Evolutionary conservation across 2,888 invertebrate genomes (phyloP).

Genomic region (Lymantria monacha): DNA sequence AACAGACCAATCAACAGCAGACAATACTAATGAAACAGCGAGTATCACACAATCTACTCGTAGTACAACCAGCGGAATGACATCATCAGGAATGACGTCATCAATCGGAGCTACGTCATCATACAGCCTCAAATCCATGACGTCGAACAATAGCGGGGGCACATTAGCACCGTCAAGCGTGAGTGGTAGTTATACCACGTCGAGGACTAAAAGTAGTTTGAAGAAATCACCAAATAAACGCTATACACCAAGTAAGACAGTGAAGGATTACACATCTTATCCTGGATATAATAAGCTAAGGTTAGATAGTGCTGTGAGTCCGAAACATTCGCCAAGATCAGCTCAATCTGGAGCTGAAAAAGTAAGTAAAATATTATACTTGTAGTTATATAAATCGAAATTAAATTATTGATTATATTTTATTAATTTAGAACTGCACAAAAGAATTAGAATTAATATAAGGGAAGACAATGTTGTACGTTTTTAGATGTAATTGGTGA

Average conservation of each 20-base stretch:
- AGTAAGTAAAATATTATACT: conserved; percentile 35
- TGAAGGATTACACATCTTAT: conserved; percentile 59
- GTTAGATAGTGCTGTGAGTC: conserved; percentile 74
- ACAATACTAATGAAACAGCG: conserved; percentile 55
- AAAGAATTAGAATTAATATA: too few species aligned
- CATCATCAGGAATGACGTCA: conserved; percentile 59
- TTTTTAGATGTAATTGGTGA: too few species aligned
- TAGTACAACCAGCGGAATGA: conserved; percentile 59
- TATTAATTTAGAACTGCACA: too few species aligned
- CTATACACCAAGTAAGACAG: conserved; percentile 57
- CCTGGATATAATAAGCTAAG: conserved; percentile 76
- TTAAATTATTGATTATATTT: too few species aligned
- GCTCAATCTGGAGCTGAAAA: conserved; percentile 57
- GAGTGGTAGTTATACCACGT: conserved; percentile 66
- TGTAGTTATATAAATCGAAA: too few species aligned
- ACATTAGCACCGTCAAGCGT: conserved; percentile 70
- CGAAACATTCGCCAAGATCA: conserved; percentile 70
- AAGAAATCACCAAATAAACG: conserved; percentile 71
- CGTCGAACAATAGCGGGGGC: conserved; percentile 61
- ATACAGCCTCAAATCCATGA: conserved; percentile 67
- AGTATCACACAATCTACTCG: conserved; percentile 65
- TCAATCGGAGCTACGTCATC: conserved; percentile 69
- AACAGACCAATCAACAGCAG: conserved; percentile 53
- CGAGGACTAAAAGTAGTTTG: conserved; percentile 70
- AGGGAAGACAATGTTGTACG: too few species aligned